These are phyloP conservation scores for Asobara japonica DNA, from an alignment of 1,140 invertebrate species.

Conservation along the genomic window DNA sequence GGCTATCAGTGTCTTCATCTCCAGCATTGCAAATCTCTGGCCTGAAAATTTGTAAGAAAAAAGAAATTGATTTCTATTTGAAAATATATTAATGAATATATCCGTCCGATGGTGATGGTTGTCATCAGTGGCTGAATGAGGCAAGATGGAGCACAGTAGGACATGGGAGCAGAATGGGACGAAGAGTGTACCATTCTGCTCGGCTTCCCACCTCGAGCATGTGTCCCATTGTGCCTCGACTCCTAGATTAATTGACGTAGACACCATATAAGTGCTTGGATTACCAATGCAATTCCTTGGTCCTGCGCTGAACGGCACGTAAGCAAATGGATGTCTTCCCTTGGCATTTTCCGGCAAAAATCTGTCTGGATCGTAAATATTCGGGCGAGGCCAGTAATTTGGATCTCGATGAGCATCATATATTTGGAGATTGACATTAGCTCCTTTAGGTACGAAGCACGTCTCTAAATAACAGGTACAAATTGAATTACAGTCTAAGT, in stretches of 20 bases:
- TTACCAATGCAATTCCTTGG: conserved; percentile 78
- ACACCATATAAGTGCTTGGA: too few relatives aligned
- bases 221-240: too few relatives aligned
- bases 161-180: too few relatives aligned
- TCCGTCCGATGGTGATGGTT: too few relatives aligned
- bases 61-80: not conserved
- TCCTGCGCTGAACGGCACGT: conserved; percentile 78
- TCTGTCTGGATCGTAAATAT: conserved; percentile 38
- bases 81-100: too few relatives aligned
- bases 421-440: conserved; percentile 49
- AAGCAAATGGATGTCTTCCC: conserved; percentile 41
- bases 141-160: too few relatives aligned
- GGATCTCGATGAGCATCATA: conserved; percentile 65
- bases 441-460: conserved; percentile 21
- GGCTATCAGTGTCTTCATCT: conserved; percentile 77
- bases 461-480: conserved; percentile 27
- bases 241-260: not conserved
- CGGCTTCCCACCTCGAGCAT: too few relatives aligned
- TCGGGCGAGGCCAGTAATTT: conserved; percentile 56
- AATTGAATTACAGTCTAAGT: too few relatives aligned
- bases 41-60: conserved; percentile 65
- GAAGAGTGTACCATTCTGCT: too few relatives aligned
- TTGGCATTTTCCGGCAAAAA: not conserved
- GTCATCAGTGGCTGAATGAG: too few relatives aligned
- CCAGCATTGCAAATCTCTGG: conserved; percentile 83